phyloP scores from a whole-genome alignment of 1,140 invertebrate species.

The Ganaspis sp. region DNA sequence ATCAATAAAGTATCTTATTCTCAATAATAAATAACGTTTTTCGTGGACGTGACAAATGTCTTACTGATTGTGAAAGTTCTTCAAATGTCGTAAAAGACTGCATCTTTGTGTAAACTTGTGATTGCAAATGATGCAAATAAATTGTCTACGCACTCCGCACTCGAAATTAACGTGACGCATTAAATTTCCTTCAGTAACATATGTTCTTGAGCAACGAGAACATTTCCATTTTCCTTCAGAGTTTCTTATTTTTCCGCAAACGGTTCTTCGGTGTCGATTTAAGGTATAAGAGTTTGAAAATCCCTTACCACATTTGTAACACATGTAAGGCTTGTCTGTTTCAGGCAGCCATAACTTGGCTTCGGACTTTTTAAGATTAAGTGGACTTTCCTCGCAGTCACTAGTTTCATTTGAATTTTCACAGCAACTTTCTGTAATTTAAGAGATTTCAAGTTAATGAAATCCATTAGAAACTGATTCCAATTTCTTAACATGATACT shows the following conservation, averaged over 20 bases:
- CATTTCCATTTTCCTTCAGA: conserved; percentile 60
- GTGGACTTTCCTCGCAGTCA: background rate
- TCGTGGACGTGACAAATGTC: too few relatives aligned
- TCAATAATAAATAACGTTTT: conserved; percentile 31
- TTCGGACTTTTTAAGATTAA: background rate
- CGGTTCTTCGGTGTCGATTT: conserved; percentile 56
- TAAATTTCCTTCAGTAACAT: conserved; percentile 70
- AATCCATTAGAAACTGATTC: background rate
- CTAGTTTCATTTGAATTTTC: background rate
- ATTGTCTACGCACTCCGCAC: conserved; percentile 75
- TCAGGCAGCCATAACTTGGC: background rate
- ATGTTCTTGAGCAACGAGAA: conserved; percentile 71
- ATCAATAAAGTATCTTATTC: conserved; percentile 17
- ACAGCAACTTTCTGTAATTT: background rate
- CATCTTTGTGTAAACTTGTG: conserved; percentile 76
- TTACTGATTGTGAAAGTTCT: conserved; percentile 48
- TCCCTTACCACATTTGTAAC: conserved; percentile 69
- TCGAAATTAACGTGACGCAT: conserved; percentile 74
- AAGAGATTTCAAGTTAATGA: background rate
- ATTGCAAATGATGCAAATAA: conserved; percentile 76
- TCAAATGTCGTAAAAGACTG: conserved; percentile 74
- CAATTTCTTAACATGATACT: background rate
- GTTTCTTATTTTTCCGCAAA: conserved; percentile 2
- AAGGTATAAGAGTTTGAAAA: conserved; percentile 54
- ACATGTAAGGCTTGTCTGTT: conserved; percentile 50